Base-by-base conservation (phyloP, 2,113 vertebrate genomes). In the Fukomys damarensis region DNA sequence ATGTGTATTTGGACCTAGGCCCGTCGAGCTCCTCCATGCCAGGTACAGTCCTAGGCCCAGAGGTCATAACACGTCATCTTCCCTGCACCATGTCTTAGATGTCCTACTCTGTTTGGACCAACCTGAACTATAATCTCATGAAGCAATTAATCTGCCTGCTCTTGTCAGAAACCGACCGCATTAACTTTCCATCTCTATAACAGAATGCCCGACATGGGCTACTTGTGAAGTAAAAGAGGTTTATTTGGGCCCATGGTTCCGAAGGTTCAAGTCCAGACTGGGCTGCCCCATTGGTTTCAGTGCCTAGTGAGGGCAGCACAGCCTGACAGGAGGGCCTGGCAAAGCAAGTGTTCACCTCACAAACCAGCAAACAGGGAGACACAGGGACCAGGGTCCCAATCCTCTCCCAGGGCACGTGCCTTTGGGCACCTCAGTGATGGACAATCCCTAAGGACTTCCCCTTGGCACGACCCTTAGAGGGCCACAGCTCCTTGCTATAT, bases 51-150 rank as follows among this genome's bases (percentile, higher is more conserved):
- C 38, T 17, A 32, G 9, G 52, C 49, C 72, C 59, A n/a, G 63
- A 43, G 12, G 30, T 22, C 26, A 32, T 6, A 52, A n/a, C 10
- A 0, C 24, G 14, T 3, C 16, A 72, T 19, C 41, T 11, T 49
- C 59, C 9, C 30, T 66, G 24, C 32, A 56, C 0, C 1, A 19
- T 13, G 7, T 28, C n/a, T 19, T 0, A 0, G 54, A 14, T 65
- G 0, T 8, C 54, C 35, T 26, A 56, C 22, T 11, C 22, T 17
- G 20, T 35, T 79, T 32, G 56, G 59, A 43, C 4, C 3, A 35
- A 26, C 35, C 30, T 30, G 2, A 3, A 32, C 20, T 32, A 7
- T 58, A 58, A 26, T 12, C 63, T 59, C 16, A 49, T 32, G 28
- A 66, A 93, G 43, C 19, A 49, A n/a, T 32, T 86, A 66, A 38